Conservation (phyloP, 2,888 invertebrate species). For the Diaprepes abbreviatus region DNA sequence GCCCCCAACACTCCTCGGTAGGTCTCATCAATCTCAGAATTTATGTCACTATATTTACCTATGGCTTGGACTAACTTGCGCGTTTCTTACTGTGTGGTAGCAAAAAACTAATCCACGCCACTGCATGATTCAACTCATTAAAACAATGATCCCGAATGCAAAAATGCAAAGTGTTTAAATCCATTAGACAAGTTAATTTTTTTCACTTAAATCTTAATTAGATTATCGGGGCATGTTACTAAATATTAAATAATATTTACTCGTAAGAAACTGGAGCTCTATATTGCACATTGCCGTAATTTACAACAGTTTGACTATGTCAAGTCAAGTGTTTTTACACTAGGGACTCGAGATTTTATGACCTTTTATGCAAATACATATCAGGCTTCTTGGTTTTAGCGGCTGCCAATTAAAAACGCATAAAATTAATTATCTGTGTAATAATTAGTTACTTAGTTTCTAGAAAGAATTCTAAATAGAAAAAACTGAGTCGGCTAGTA, state of each 20-base stretch:
- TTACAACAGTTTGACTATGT: slow-evolving; percentile 31
- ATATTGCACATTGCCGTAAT: slow-evolving; percentile 23
- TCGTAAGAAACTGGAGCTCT: slow-evolving; percentile 13
- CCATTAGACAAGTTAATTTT: slow-evolving; percentile 7
- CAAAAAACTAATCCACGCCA: no score
- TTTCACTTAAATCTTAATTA: slow-evolving; percentile 16
- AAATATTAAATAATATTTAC: slow-evolving; percentile 29
- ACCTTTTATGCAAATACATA: slow-evolving; percentile 20
- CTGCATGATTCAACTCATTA: no score
- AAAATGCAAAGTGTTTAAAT: neutral
- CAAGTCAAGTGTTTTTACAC: slow-evolving; percentile 15
- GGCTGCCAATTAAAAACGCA: neutral
- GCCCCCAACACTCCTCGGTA: no score
- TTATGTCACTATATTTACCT: no score
- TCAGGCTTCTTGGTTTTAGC: slow-evolving; percentile 8
- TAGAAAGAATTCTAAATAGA: no score
- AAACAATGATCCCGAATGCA: neutral
- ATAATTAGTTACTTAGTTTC: neutral
- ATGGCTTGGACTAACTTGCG: no score
- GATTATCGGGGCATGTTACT: slow-evolving; percentile 19
- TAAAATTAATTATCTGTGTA: neutral
- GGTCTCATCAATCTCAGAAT: no score
- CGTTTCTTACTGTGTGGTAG: no score
- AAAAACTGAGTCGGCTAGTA: no score
- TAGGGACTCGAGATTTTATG: slow-evolving; percentile 11